These are phyloP conservation scores for Drosophila sucinea DNA, from an alignment of 1,140 invertebrate species.

Conservation along the genomic window DNA sequence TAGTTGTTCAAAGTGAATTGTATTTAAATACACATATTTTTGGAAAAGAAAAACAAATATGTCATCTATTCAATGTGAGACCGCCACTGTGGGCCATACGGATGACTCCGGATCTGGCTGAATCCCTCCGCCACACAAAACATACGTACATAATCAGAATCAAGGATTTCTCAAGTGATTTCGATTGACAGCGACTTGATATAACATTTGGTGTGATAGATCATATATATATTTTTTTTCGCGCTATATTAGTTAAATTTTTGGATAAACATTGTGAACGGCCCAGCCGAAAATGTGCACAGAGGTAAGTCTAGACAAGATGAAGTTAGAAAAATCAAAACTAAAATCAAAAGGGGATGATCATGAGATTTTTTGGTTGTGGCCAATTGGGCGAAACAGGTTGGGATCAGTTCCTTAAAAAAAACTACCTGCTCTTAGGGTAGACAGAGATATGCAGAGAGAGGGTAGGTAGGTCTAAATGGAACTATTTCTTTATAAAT, in stretches of 20 bases:
- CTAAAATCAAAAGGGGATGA: neutral
- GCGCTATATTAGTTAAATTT: conserved; percentile 34
- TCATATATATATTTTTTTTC: conserved; percentile 34
- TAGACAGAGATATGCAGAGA: neutral
- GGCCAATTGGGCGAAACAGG: conserved; percentile 7
- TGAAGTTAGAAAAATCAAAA: neutral
- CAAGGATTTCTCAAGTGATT: conserved; percentile 25
- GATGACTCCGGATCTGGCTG: conserved; percentile 54
- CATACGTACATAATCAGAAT: conserved; percentile 34
- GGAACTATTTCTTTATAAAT: neutral
- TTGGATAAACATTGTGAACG: conserved; percentile 72
- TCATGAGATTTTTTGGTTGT: neutral
- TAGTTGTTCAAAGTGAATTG: conserved; percentile 13
- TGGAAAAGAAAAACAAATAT: conserved; percentile 33
- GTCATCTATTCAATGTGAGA: conserved; percentile 64
- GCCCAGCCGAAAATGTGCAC: conserved; percentile 78
- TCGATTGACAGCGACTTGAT: conserved; percentile 10
- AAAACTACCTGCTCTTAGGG: neutral
- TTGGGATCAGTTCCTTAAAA: neutral
- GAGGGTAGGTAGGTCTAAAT: neutral
- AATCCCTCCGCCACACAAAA: conserved; percentile 38
- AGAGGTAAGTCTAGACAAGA: conserved; percentile 57
- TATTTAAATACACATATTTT: conserved; percentile 28
- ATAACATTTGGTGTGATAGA: conserved; percentile 19
- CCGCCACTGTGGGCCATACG: conserved; percentile 54